Evolutionary conservation across 2,888 invertebrate genomes (phyloP), one percentile per base, ranked within the genome.

Genomic region (Tethea ocularis): DNA sequence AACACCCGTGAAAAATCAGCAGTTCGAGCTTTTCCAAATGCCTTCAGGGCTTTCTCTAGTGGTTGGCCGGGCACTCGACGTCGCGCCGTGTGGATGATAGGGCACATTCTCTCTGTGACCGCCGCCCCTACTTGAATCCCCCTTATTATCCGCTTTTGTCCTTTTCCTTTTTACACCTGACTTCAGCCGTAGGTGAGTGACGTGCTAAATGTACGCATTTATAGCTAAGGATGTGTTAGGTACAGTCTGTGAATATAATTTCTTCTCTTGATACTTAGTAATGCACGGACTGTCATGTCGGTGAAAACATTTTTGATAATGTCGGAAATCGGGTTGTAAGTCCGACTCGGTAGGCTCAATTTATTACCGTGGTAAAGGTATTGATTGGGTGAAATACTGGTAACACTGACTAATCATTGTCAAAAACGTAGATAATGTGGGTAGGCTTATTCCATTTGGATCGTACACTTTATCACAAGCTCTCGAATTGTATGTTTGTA

Each of bases 111-210:
- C 83, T 85, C 77, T 80, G 82, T 76, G 78, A 75, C 68, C 77
- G 71, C 73, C 74, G 67, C 66, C 60, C 61, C 66, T 72, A 74
- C 80, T 77, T 82, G 77, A 80, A 76, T 75, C 77, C 74, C 75
- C 77, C 80, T 86, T 84, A 82, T 83, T 83, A 84, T 81, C 78
- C 80, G 64, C 85, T 82, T 86, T 86, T 86, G 84, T 86, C 75
- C 81, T 81, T 81, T 81, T 80, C 71, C 78, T 80, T 80, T 82
- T 84, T 82, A 75, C 83, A 84, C 84, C 84, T 86, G 82, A 79
- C 77, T 79, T 69, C 46, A 46, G 20, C 20, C 46, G 46, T 46
- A 46, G 46, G 46, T 46, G 46, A 46, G 46, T 46, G 46, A 46
- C 20, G 46, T 46, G 38, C 7, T n/a, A n/a, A 36, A 41, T 6